Conservation (phyloP, 2,888 invertebrate species). For the Pyrochroa serraticornis region DNA sequence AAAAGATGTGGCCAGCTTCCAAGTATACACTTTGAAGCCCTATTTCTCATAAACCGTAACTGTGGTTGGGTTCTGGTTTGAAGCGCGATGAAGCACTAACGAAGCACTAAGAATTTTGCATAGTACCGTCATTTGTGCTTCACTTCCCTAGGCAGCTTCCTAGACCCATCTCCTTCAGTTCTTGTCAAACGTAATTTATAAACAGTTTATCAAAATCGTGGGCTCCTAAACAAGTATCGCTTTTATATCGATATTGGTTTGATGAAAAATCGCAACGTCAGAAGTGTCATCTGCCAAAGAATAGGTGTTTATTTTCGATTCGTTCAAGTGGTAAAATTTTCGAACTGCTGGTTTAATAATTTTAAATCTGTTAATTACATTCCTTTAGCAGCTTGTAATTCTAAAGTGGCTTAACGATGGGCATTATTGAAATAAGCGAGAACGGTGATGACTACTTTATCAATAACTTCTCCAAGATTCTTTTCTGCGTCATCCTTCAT, state of each 20-base stretch:
- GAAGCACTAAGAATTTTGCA: too few species aligned
- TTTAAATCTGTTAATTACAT: slow-evolving; percentile 20
- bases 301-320: slow-evolving; percentile 9
- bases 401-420: slow-evolving; percentile 17
- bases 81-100: too few species aligned
- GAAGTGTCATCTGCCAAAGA: slow-evolving; percentile 42
- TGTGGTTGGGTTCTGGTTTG: too few species aligned
- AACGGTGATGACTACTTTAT: slow-evolving; percentile 24
- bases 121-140: too few species aligned
- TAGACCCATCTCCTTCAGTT: slow-evolving; percentile 21
- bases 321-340: slow-evolving; percentile 1
- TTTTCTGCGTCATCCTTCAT: slow-evolving; percentile 9
- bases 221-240: slow-evolving; percentile 42
- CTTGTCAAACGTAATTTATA: slow-evolving; percentile 27
- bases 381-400: slow-evolving; percentile 11
- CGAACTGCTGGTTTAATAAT: slow-evolving; percentile 20
- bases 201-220: slow-evolving; percentile 39
- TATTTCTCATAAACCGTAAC: too few species aligned
- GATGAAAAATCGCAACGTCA: slow-evolving; percentile 38
- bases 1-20: too few species aligned
- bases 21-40: too few species aligned
- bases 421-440: slow-evolving; percentile 24
- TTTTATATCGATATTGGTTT: slow-evolving; percentile 23
- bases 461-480: not conserved
- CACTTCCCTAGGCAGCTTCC: too few species aligned